phyloP scores from a whole-genome alignment of 2,888 invertebrate genomes.

The Aleiodes testaceus region DNA sequence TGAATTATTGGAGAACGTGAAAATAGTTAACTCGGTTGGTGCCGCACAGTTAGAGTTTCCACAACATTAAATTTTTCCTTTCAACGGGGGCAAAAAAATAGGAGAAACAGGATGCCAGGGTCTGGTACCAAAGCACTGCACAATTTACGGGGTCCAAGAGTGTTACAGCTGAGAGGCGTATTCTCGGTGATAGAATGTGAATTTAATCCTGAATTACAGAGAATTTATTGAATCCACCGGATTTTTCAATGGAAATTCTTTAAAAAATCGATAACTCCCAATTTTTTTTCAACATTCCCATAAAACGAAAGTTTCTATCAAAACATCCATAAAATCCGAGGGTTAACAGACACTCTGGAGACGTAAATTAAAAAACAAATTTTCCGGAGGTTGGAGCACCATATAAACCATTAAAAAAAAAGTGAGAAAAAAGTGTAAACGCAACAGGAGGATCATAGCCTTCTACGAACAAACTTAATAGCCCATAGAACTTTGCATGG shows the following conservation, averaged over 20 bases:
- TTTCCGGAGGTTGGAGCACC: too few relatives aligned
- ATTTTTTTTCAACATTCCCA: too few relatives aligned
- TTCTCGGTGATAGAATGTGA: slow-evolving; percentile 19
- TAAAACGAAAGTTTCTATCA: neutral
- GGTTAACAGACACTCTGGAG: slow-evolving; percentile 6
- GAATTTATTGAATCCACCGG: too few relatives aligned
- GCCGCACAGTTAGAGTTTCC: slow-evolving; percentile 4
- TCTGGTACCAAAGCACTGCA: neutral
- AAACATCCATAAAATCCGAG: neutral
- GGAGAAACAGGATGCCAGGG: neutral
- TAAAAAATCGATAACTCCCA: too few relatives aligned
- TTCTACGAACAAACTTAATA: too few relatives aligned
- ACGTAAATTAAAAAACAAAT: neutral
- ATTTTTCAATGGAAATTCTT: too few relatives aligned
- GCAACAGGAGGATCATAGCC: too few relatives aligned
- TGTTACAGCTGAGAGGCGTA: slow-evolving; percentile 35
- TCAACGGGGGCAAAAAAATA: neutral
- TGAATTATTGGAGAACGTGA: neutral
- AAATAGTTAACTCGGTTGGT: slow-evolving; percentile 2
- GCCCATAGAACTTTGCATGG: too few relatives aligned
- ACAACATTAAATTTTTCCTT: slow-evolving; percentile 26
- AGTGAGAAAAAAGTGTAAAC: too few relatives aligned
- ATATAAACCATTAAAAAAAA: too few relatives aligned
- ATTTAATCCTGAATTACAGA: slow-evolving; percentile 38
- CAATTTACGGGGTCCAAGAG: slow-evolving; percentile 32